Evolutionary conservation across 2,797 vertebrate genomes (phyloP).

Genomic region (Coreius guichenoti): DNA sequence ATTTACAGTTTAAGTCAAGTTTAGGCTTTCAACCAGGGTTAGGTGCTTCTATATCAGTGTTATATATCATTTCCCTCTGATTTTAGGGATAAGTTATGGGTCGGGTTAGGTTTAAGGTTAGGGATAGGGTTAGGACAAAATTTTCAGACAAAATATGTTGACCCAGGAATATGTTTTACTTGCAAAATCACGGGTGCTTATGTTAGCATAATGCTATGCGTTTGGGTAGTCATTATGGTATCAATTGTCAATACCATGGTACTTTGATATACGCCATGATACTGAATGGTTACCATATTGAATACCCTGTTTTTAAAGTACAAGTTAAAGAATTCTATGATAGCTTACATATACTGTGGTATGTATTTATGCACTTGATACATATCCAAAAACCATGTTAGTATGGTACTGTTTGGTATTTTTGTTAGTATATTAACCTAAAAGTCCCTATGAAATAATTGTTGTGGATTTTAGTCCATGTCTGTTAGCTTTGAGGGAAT

Average conservation of each 20-base stretch:
- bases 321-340: background rate
- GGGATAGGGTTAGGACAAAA: background rate
- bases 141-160: no score
- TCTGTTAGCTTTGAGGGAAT: background rate
- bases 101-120: no score
- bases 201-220: background rate
- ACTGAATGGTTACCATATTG: background rate
- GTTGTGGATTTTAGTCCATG: background rate
- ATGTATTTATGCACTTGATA: background rate
- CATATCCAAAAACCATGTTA: background rate
- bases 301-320: background rate
- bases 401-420: background rate
- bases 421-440: background rate
- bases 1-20: no score
- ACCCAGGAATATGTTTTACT: no score
- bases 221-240: background rate
- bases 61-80: background rate
- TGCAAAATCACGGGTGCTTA: background rate
- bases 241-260: background rate
- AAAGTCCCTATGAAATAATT: background rate
- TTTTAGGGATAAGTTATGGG: no score
- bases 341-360: background rate
- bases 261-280: background rate
- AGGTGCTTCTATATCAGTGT: background rate
- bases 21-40: background rate